These are phyloP conservation scores for Anseranas semipalmata DNA, from an alignment of 2,113 vertebrate genomes.

Conservation along the genomic window DNA sequence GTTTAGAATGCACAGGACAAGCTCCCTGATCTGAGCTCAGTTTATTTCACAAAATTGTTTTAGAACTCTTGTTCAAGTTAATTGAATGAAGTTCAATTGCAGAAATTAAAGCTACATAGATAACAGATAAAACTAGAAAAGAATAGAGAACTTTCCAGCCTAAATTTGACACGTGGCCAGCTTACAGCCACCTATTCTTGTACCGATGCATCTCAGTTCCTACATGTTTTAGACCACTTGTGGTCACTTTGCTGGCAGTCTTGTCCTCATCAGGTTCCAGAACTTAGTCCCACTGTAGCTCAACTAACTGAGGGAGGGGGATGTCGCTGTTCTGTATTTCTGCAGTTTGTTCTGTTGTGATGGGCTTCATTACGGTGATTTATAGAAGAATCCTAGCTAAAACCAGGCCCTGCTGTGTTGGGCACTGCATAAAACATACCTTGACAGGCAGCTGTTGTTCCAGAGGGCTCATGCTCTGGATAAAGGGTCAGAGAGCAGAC, in stretches of 20 bases:
- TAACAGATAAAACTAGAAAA: no score
- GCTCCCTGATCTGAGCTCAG: background rate
- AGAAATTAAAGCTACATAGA: background rate
- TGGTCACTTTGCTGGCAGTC: background rate
- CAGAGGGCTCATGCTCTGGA: background rate
- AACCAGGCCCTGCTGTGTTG: background rate
- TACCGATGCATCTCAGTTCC: background rate
- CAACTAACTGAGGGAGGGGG: background rate
- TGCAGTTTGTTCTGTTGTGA: background rate
- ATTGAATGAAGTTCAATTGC: background rate
- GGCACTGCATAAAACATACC: background rate
- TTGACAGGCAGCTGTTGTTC: background rate
- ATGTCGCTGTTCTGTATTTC: background rate
- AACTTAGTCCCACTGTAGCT: background rate
- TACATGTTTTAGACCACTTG: background rate
- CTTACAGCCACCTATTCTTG: background rate
- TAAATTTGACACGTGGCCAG: background rate
- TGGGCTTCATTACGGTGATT: background rate
- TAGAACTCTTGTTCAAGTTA: background rate
- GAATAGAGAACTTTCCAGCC: background rate
- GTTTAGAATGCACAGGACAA: background rate
- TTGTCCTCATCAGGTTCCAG: background rate
- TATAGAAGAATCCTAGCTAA: background rate
- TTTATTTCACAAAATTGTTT: background rate
- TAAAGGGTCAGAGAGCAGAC: background rate